phyloP scores from a whole-genome alignment of 1,140 invertebrate genomes.

The Cydia splendana region DNA sequence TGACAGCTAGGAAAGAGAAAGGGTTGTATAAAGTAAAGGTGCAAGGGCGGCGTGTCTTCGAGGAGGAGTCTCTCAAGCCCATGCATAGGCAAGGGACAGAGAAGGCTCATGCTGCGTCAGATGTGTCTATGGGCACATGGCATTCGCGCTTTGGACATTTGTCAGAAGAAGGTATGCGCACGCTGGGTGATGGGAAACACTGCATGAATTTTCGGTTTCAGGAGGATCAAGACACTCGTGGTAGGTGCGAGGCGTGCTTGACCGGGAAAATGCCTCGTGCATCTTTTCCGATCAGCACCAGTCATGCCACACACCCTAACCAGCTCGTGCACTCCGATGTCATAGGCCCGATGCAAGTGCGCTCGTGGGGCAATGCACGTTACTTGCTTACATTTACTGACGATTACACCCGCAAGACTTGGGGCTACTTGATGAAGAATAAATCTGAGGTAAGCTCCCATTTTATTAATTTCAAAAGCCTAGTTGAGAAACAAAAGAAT shows the following conservation, averaged over 20 bases:
- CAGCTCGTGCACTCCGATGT: conserved; percentile 65
- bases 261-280: neutral
- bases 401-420: conserved; percentile 65
- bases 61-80: conserved; percentile 48
- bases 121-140: conserved; percentile 5
- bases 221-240: neutral
- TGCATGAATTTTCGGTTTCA: neutral
- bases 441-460: conserved; percentile 63
- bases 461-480: conserved; percentile 56
- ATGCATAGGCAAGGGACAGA: conserved; percentile 39
- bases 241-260: neutral
- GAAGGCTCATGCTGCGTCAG: neutral
- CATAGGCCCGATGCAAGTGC: conserved; percentile 67
- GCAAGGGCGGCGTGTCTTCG: neutral
- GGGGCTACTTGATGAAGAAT: conserved; percentile 64
- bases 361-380: conserved; percentile 52
- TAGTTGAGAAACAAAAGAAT: conserved; percentile 57
- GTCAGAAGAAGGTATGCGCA: conserved; percentile 1
- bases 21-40: conserved; percentile 24
- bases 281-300: conserved; percentile 1
- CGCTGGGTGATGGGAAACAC: neutral
- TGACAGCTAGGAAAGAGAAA: neutral
- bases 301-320: neutral
- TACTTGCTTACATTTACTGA: conserved; percentile 76
- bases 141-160: conserved; percentile 33